Base-by-base conservation (phyloP, 2,797 vertebrate genomes). In the Tragelaphus oryx region DNA sequence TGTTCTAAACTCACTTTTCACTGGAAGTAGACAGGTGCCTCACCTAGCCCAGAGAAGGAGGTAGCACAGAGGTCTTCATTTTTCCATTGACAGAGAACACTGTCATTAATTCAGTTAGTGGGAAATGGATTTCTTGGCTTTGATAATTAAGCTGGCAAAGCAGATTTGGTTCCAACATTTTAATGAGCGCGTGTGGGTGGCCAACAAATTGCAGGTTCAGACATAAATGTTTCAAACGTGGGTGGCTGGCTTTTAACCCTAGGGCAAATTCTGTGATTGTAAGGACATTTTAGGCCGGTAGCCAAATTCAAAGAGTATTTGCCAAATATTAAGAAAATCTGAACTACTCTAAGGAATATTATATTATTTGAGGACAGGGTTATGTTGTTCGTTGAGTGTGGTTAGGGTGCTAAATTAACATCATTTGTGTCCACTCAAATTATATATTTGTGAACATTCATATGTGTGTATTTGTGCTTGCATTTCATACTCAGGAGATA, bases 81-180 rank as follows among this genome's bases (percentile, higher is more conserved):
- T 79, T 83, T 89, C 60, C 78, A 48, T n/a, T 20, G 92, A 68
- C 75, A 84, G 94, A 87, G 96, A 97, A 91, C 46, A 22, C 68
- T 55, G 22, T 94, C 79, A 79, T 79, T 87, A 71, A 84, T 97
- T 92, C 87, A 90, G 33, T 48, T 65, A 74, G 91, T 87, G 85
- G 94, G 95, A 97, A 96, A 91, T 93, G 76, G 76, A 82, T 96
- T 96, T 97, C 95, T 94, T 97, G 94, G 81, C 97, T 96, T 96
- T 97, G 97, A 96, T 97, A 95, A 97, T 98, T 95, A 97, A 97
- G 94, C 95, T 97, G 96, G 76, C 96, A 93, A 97, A 94, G 95
- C 96, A 97, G 84, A 82, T 97, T 97, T 97, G 92, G 87, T 97
- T 97, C 95, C 76, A 97, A 24, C 87, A 71, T 95, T 97, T 97